These are phyloP conservation scores for Notolepis coatsorum DNA, from an alignment of 2,797 vertebrate genomes.

Conservation along the genomic window DNA sequence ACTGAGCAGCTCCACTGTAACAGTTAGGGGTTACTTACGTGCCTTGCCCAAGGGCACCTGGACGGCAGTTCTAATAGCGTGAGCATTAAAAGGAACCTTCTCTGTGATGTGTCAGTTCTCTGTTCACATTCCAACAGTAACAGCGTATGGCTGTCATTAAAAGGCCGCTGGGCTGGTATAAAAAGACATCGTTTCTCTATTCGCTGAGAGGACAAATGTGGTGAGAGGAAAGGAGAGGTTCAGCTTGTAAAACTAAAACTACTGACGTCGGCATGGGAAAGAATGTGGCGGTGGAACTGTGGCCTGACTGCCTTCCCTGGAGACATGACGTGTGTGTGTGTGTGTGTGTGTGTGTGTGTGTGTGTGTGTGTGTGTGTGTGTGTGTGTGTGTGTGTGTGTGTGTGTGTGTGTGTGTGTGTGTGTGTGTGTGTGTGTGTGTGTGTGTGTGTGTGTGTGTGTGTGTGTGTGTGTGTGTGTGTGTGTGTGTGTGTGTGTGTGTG, in stretches of 20 bases:
- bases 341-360: background rate
- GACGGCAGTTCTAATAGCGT: too few relatives aligned
- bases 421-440: conserved; percentile 11
- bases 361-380: background rate
- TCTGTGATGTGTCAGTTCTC: conserved; percentile 71
- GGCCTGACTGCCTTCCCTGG: too few relatives aligned
- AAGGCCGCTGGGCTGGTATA: conserved; percentile 55
- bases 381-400: conserved; percentile 10
- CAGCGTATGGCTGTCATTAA: too few relatives aligned
- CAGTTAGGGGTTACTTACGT: too few relatives aligned
- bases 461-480: conserved; percentile 1
- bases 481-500: conserved; percentile 15
- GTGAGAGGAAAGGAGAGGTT: conserved; percentile 47
- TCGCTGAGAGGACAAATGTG: conserved; percentile 1
- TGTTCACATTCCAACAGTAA: conserved; percentile 77
- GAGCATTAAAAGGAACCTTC: conserved; percentile 57
- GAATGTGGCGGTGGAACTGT: conserved; percentile 60
- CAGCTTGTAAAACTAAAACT: conserved; percentile 66
- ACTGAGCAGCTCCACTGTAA: too few relatives aligned
- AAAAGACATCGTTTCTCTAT: conserved; percentile 48
- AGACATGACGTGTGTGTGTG: background rate
- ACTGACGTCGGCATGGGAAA: conserved; percentile 64
- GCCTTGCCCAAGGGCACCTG: too few relatives aligned
- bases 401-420: background rate
- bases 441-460: conserved; percentile 5